Conservation (phyloP, 2,888 invertebrate genomes). For the Machimus rusticus region DNA sequence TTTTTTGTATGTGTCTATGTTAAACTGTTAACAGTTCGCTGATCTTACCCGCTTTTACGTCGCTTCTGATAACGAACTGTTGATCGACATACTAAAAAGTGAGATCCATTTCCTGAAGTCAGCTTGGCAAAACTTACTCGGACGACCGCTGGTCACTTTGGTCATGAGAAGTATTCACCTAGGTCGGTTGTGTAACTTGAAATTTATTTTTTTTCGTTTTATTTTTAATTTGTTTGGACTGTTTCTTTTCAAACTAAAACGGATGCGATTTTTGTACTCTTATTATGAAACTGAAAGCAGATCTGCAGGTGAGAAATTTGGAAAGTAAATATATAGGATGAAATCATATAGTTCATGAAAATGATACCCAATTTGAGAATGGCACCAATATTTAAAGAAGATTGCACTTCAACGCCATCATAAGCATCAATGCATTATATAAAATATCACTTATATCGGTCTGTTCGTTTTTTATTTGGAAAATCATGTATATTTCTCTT, state of each 20-base stretch:
- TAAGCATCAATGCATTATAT: too few species aligned
- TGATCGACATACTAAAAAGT: slow-evolving; percentile 96
- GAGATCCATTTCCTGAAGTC: slow-evolving; percentile 98
- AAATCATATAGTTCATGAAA: not conserved
- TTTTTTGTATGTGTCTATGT: not conserved
- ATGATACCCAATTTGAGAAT: too few species aligned
- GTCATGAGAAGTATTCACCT: slow-evolving; percentile 86
- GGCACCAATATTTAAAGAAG: too few species aligned
- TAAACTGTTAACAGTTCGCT: slow-evolving; percentile 77
- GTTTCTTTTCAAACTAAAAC: slow-evolving; percentile 27
- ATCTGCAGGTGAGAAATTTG: not conserved
- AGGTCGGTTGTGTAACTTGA: slow-evolving; percentile 68
- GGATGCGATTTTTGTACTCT: not conserved
- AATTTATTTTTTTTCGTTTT: slow-evolving; percentile 42
- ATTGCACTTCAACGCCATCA: too few species aligned
- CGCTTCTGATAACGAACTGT: slow-evolving; percentile 96
- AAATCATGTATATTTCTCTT: too few species aligned
- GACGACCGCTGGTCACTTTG: slow-evolving; percentile 93
- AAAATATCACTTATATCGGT: too few species aligned
- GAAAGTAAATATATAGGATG: not conserved
- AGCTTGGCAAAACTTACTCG: slow-evolving; percentile 97
- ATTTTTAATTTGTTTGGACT: slow-evolving; percentile 47
- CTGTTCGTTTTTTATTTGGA: too few species aligned
- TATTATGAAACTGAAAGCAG: not conserved
- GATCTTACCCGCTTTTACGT: slow-evolving; percentile 98